Evolutionary conservation across 1,140 invertebrate genomes (phyloP).

Genomic region (Panagrolaimus sp.): DNA sequence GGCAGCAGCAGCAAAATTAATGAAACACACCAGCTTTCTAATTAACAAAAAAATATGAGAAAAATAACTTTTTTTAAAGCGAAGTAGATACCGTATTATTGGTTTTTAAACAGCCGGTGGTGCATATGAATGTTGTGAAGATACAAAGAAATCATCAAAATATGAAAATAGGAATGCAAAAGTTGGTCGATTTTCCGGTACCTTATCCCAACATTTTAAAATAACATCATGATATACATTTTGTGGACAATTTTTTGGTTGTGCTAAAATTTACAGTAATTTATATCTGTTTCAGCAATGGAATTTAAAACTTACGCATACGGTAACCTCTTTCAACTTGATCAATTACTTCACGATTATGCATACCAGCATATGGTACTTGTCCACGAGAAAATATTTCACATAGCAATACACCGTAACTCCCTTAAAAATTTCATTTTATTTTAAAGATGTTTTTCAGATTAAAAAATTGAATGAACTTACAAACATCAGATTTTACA

Average conservation of each 20-base stretch:
- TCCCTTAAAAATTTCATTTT: conserved; percentile 61
- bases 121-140: conserved; percentile 48
- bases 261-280: conserved; percentile 60
- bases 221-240: conserved; percentile 78
- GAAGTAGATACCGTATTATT: too few relatives aligned
- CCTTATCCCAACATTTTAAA: conserved; percentile 84
- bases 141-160: conserved; percentile 92
- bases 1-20: too few relatives aligned
- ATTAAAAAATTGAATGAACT: too few relatives aligned
- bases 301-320: conserved; percentile 65
- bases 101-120: conserved; percentile 19
- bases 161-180: conserved; percentile 95
- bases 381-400: conserved; percentile 86
- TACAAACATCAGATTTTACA: conserved; percentile 93
- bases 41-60: too few relatives aligned
- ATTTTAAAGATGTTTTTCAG: too few relatives aligned
- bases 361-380: conserved; percentile 64
- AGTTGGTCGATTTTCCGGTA: conserved; percentile 82
- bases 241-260: conserved; percentile 69
- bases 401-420: conserved; percentile 90
- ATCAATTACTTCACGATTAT: conserved; percentile 88
- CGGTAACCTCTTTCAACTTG: conserved; percentile 88
- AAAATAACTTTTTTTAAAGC: too few relatives aligned
- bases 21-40: too few relatives aligned
- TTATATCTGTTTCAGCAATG: too few relatives aligned